These are phyloP conservation scores for Atta cephalotes DNA, from an alignment of 1,140 invertebrate species.

Conservation along the genomic window DNA sequence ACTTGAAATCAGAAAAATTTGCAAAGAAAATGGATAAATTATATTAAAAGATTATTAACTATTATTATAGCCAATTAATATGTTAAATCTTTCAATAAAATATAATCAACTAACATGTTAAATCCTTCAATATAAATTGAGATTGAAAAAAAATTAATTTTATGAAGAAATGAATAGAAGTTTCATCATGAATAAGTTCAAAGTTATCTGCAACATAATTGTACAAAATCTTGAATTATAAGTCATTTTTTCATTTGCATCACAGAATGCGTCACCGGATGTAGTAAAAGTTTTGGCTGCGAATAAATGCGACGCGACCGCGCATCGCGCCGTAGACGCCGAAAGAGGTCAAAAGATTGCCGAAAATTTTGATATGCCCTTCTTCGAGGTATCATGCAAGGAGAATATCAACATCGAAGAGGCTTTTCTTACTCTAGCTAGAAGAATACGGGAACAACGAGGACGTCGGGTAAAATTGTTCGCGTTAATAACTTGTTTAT, in stretches of 20 bases:
- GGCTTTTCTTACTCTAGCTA: slow-evolving; percentile 93
- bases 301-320: slow-evolving; percentile 93
- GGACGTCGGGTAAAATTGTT: slow-evolving; percentile 89
- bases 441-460: slow-evolving; percentile 93
- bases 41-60: background rate
- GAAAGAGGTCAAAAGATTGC: slow-evolving; percentile 95
- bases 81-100: background rate
- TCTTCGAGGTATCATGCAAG: slow-evolving; percentile 97
- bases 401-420: slow-evolving; percentile 96
- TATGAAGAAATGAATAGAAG: background rate
- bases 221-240: slow-evolving; percentile 8
- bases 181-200: background rate
- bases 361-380: slow-evolving; percentile 96
- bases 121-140: slow-evolving; percentile 18
- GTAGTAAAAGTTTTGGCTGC: slow-evolving; percentile 94
- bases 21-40: background rate
- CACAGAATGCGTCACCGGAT: slow-evolving; percentile 94
- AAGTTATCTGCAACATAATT: slow-evolving; percentile 4
- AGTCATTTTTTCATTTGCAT: slow-evolving; percentile 71
- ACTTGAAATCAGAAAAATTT: background rate
- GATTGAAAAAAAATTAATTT: background rate
- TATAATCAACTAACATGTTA: background rate
- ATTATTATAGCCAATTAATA: background rate
- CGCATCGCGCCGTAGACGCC: slow-evolving; percentile 91
- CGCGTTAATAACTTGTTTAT: background rate